Percentiles rank a stretch among this genome's conserved stretches.
Evolutionary conservation across 2,797 vertebrate genomes (phyloP).

Genomic region (Gallinago nigripennis): DNA sequence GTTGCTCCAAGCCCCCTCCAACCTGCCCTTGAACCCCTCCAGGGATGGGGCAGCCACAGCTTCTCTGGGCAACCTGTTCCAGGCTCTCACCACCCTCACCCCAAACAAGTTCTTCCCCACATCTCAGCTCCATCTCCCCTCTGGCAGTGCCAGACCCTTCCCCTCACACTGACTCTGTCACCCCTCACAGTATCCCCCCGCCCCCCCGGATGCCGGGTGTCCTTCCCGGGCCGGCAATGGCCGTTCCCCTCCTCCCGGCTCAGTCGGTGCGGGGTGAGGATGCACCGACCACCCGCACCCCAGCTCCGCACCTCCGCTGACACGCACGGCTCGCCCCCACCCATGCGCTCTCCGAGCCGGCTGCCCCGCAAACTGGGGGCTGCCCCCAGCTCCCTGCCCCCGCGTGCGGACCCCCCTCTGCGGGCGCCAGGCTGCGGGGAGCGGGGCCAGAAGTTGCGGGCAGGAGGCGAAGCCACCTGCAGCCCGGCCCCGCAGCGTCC

Average conservation of each 20-base stretch:
- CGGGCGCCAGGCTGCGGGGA: neutral
- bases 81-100: no score
- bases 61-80: no score
- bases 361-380: neutral
- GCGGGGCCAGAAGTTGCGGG: neutral
- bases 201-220: neutral
- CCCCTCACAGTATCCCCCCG: no score
- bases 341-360: neutral
- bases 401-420: neutral
- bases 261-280: accelerated
- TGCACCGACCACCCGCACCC: accelerated
- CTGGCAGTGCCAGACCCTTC: neutral
- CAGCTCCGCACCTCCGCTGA: accelerated
- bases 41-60: no score
- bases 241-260: neutral
- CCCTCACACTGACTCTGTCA: no score
- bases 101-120: no score
- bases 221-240: accelerated
- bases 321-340: neutral
- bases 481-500: neutral
- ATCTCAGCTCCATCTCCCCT: neutral
- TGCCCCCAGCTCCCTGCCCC: neutral
- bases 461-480: neutral
- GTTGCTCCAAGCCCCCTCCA: no score
- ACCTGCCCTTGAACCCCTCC: no score